These are phyloP conservation scores for Cryptus viduatorius DNA, from an alignment of 2,888 invertebrate genomes.

Conservation along the genomic window DNA sequence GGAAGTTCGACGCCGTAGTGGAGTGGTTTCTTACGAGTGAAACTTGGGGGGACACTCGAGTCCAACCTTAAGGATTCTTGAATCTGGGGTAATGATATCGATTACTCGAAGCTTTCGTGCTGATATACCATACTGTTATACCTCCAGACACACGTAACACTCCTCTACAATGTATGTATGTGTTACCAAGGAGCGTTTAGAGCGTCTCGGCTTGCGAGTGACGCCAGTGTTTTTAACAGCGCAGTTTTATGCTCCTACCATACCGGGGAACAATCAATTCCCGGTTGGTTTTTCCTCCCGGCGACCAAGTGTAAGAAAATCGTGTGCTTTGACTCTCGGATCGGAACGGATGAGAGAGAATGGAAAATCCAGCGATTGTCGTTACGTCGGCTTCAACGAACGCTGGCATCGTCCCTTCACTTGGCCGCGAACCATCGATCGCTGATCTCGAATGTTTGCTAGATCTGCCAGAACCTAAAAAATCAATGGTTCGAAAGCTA, in stretches of 20 bases:
- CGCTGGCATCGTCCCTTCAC: neutral
- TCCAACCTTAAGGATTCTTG: conserved; percentile 48
- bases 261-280: conserved; percentile 45
- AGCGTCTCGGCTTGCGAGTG: conserved; percentile 21
- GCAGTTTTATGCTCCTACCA: conserved; percentile 16
- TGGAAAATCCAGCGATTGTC: conserved; percentile 16
- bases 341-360: neutral
- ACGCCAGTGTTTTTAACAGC: conserved; percentile 45
- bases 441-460: conserved; percentile 4
- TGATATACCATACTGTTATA: conserved; percentile 23
- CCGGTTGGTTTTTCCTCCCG: conserved; percentile 14
- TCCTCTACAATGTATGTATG: neutral
- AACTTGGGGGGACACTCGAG: conserved; percentile 40
- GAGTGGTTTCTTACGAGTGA: conserved; percentile 52
- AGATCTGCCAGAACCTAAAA: conserved; percentile 63
- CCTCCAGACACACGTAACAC: neutral
- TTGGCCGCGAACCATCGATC: neutral
- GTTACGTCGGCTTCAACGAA: neutral
- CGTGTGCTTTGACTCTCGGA: conserved; percentile 7
- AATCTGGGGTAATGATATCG: conserved; percentile 69
- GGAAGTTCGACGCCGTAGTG: conserved; percentile 19
- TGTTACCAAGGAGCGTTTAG: neutral
- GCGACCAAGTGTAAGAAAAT: conserved; percentile 26
- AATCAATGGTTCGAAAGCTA: conserved; percentile 69
- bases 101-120: conserved; percentile 59